These are phyloP conservation scores for Megastigmus dorsalis DNA, from an alignment of 2,888 invertebrate species.

Conservation along the genomic window DNA sequence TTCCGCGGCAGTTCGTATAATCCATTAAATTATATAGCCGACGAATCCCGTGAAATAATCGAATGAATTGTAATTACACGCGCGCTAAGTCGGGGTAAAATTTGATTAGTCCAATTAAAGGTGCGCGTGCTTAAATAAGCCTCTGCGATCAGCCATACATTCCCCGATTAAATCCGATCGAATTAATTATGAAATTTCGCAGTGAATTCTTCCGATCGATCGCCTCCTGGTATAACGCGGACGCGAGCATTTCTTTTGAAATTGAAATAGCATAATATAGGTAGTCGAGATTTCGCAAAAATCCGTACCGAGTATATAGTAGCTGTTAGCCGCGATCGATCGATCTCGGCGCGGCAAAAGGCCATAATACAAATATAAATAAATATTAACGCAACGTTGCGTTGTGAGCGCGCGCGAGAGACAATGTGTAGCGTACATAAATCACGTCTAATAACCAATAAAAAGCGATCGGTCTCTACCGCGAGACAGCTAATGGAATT, in stretches of 20 bases:
- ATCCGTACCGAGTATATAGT: too few relatives aligned
- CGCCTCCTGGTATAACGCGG: too few relatives aligned
- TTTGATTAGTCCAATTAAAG: conserved; percentile 48
- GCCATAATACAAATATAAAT: conserved; percentile 32
- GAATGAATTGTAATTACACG: conserved; percentile 33
- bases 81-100: conserved; percentile 28
- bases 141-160: too few relatives aligned
- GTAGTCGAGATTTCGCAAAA: conserved; percentile 37
- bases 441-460: conserved; percentile 54
- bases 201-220: conserved; percentile 19
- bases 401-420: conserved; percentile 15
- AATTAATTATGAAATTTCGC: conserved; percentile 50
- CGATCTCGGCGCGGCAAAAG: conserved; percentile 16
- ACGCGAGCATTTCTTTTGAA: conserved; percentile 22
- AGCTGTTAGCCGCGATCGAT: background rate
- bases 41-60: conserved; percentile 23
- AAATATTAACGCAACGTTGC: conserved; percentile 16
- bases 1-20: background rate
- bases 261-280: conserved; percentile 33
- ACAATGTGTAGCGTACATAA: conserved; percentile 52
- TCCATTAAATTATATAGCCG: background rate
- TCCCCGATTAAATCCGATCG: conserved; percentile 23
- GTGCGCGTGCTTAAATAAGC: conserved; percentile 16
- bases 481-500: conserved; percentile 43
- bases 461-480: conserved; percentile 35